A percentile compares a stretch with the other conserved stretches of the same genome.
phyloP scores from a whole-genome alignment of 2,113 vertebrate species.

The Euleptes europaea region DNA sequence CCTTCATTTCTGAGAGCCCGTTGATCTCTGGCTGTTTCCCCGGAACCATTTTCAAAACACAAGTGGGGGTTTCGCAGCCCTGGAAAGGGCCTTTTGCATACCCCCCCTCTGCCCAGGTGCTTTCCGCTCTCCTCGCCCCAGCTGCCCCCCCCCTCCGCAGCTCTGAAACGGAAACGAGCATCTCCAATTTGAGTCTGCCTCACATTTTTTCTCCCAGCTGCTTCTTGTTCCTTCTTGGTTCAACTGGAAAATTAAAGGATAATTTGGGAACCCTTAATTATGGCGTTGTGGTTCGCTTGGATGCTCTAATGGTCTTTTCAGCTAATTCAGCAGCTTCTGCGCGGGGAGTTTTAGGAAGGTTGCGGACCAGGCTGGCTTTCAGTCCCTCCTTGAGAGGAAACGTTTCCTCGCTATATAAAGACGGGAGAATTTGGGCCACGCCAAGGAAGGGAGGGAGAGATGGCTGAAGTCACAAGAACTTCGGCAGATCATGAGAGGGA shows the following conservation, averaged over 20 bases:
- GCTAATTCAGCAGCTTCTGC: not conserved
- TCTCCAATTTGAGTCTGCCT: too few species aligned
- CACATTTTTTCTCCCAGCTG: too few species aligned
- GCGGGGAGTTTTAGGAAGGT: not conserved
- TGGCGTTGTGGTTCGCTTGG: not conserved
- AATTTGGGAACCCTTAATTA: not conserved
- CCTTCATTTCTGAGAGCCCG: not conserved
- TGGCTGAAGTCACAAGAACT: not conserved
- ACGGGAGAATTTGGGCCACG: not conserved
- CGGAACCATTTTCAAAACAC: not conserved
- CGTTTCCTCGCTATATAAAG: too few species aligned
- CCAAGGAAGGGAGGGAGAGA: not conserved
- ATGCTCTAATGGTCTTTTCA: not conserved
- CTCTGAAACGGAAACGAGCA: not conserved
- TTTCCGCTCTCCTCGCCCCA: too few species aligned
- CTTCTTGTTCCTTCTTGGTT: not conserved
- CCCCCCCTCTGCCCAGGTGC: too few species aligned
- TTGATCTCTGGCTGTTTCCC: not conserved
- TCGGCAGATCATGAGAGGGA: too few species aligned
- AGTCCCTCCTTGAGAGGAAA: not conserved
- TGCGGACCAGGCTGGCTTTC: not conserved
- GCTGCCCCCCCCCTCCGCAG: too few species aligned
- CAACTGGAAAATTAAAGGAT: slow-evolving; percentile 16
- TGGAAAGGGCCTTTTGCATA: not conserved
- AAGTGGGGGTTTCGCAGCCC: too few species aligned